These are phyloP conservation scores for Laspeyria flexula DNA, from an alignment of 2,888 invertebrate species.

Conservation along the genomic window DNA sequence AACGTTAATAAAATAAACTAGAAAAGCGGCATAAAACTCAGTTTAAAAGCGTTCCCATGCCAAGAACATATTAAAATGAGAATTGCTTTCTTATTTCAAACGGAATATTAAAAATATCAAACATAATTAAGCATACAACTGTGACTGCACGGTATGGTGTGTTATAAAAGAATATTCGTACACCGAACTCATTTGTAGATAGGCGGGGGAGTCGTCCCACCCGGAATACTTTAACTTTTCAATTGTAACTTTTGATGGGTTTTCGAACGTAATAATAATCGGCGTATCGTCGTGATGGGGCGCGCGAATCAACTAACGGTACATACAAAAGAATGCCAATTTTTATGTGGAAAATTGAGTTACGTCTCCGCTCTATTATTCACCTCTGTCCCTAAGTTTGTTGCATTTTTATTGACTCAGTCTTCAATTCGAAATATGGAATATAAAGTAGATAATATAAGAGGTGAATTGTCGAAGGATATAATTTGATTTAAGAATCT, in stretches of 20 bases:
- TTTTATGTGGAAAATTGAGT: constrained; percentile 83
- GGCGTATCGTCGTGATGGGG: constrained; percentile 78
- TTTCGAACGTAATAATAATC: constrained; percentile 86
- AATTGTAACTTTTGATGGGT: constrained; percentile 87
- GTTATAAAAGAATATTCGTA: constrained; percentile 79
- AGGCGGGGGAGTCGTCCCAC: constrained; percentile 75
- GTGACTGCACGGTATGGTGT: constrained; percentile 56
- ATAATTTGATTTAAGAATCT: constrained; percentile 16
- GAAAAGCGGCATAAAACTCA: constrained; percentile 9
- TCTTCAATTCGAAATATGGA: constrained; percentile 47
- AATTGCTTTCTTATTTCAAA: constrained; percentile 43
- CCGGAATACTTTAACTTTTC: constrained; percentile 86
- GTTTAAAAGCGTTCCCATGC: constrained; percentile 26
- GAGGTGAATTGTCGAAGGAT: constrained; percentile 6
- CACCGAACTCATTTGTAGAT: constrained; percentile 81
- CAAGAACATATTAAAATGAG: constrained; percentile 40
- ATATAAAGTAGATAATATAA: constrained; percentile 29
- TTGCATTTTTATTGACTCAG: constrained; percentile 63
- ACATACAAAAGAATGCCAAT: constrained; percentile 82
- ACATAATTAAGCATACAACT: constrained; percentile 56
- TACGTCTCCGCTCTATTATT: constrained; percentile 73
- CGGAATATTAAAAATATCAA: constrained; percentile 51
- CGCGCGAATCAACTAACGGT: constrained; percentile 74
- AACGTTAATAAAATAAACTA: constrained; percentile 9
- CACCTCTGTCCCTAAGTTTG: constrained; percentile 62